A percentile compares a stretch with the other conserved stretches of the same genome.
Evolutionary conservation across 2,888 invertebrate genomes (phyloP).

Genomic region (Morinoia aosen): DNA sequence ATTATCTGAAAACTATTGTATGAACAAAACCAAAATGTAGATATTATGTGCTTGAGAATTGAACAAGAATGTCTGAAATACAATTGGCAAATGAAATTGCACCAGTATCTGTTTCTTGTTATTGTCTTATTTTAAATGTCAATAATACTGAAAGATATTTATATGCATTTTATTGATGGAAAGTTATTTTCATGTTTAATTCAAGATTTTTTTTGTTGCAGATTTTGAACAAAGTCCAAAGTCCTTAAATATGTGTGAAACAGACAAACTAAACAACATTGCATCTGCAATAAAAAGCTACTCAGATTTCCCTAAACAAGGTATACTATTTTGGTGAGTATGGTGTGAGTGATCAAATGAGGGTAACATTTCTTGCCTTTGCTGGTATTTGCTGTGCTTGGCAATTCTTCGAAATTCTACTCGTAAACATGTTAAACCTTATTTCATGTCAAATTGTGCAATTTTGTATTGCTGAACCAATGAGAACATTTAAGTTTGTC

Average conservation of each 20-base stretch:
- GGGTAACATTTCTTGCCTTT: background rate
- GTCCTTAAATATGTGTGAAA: background rate
- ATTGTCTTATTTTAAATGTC: too few species aligned
- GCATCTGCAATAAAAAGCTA: conserved; percentile 71
- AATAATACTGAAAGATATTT: too few species aligned
- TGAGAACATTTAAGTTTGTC: too few species aligned
- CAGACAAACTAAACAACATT: background rate
- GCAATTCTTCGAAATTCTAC: background rate
- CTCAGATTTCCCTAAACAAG: conserved; percentile 88
- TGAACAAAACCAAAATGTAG: too few species aligned
- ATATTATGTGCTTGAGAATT: too few species aligned
- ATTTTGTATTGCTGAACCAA: too few species aligned
- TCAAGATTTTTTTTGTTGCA: background rate
- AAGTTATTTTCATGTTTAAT: too few species aligned
- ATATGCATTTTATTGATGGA: too few species aligned
- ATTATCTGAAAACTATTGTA: too few species aligned
- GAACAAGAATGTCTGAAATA: too few species aligned
- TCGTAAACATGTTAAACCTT: background rate
- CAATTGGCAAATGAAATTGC: too few species aligned
- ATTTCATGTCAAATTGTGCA: background rate
- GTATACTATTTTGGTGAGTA: conserved; percentile 86
- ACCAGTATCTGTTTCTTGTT: too few species aligned
- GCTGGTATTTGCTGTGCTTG: background rate
- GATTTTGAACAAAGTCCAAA: background rate
- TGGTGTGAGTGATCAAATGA: background rate